Evolutionary conservation across 2,113 vertebrate genomes (phyloP).

Genomic region (Aphelocoma coerulescens): DNA sequence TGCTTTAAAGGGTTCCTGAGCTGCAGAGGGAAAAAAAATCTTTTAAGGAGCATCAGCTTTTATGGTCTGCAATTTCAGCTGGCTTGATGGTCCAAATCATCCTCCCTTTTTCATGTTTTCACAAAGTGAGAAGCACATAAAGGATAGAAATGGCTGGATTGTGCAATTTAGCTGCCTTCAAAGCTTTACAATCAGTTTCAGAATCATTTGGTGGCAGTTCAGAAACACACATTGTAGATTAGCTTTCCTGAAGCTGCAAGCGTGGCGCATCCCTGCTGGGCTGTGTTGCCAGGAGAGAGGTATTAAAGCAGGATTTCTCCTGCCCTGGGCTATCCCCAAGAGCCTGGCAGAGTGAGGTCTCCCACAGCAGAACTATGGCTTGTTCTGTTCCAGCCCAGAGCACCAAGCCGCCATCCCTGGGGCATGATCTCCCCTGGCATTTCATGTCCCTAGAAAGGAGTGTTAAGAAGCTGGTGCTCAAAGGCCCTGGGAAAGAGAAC

Average conservation of each 20-base stretch:
- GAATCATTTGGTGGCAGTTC: conserved; percentile 57
- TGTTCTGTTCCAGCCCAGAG: background rate
- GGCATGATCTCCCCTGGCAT: background rate
- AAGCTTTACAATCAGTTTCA: conserved; percentile 64
- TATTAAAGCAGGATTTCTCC: conserved; percentile 30
- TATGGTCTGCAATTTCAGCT: conserved; percentile 55
- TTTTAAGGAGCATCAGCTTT: conserved; percentile 61
- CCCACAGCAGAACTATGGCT: background rate
- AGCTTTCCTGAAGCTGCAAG: background rate
- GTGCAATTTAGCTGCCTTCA: conserved; percentile 61
- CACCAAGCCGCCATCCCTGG: background rate
- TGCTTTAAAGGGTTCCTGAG: conserved; percentile 53
- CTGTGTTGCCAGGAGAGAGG: background rate
- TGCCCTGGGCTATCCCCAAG: background rate
- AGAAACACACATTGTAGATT: conserved; percentile 58
- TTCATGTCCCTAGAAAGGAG: background rate
- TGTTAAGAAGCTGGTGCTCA: background rate
- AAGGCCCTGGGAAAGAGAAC: background rate
- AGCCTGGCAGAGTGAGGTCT: background rate
- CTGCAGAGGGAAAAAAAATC: conserved; percentile 9
- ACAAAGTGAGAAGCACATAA: conserved; percentile 56
- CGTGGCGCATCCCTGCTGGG: rapidly evolving
- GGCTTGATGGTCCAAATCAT: conserved; percentile 56
- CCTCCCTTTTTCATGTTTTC: conserved; percentile 66
- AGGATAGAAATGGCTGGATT: conserved; percentile 56